Evolutionary conservation across 2,797 vertebrate genomes (phyloP).

Genomic region (Okamejei kenojei): DNA sequence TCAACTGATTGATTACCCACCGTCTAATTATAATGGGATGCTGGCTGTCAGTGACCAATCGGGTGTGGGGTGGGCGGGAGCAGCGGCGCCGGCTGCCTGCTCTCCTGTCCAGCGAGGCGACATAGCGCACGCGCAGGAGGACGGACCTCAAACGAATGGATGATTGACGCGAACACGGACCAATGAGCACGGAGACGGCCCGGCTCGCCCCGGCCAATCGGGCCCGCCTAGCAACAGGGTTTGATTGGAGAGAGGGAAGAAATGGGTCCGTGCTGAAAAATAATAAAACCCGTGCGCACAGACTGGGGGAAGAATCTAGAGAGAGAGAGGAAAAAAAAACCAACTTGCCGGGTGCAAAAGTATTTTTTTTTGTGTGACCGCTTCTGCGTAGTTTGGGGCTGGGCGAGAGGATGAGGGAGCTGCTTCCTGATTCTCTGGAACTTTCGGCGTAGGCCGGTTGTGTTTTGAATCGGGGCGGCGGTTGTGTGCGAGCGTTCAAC

Average conservation of each 20-base stretch:
- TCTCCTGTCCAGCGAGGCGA: too few relatives aligned
- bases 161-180: not conserved
- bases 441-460: not conserved
- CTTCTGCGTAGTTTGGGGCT: not conserved
- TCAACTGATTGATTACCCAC: not conserved
- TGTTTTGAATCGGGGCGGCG: not conserved
- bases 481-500: not conserved
- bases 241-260: not conserved
- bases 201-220: not conserved
- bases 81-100: too few relatives aligned
- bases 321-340: not conserved
- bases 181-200: not conserved
- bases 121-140: not conserved
- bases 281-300: conserved; percentile 25
- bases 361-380: conserved; percentile 7
- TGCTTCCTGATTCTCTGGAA: not conserved
- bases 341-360: conserved; percentile 35
- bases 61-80: not conserved
- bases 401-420: not conserved
- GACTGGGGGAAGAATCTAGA: too few relatives aligned
- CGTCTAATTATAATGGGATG: not conserved
- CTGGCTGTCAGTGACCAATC: not conserved
- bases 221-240: not conserved
- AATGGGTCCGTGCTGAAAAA: conserved; percentile 25
- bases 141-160: too few relatives aligned